Base-by-base conservation (phyloP, 2,888 invertebrate genomes). In the Ptychoptera contaminata region DNA sequence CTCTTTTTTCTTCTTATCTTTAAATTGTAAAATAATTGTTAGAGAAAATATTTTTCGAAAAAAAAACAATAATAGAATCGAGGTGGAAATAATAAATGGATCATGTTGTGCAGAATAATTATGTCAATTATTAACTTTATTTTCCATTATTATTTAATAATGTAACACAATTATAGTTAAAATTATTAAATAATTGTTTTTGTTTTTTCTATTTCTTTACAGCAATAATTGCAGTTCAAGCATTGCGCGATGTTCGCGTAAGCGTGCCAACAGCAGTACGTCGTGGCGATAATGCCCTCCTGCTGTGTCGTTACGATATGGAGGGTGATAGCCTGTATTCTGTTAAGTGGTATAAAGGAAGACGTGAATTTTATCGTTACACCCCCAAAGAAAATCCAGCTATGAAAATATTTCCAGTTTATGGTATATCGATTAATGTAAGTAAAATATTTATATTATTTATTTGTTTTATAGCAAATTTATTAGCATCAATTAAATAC, bases 271-370 rank as follows among this genome's bases (percentile, higher is more conserved):
- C 73, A 46, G 78, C 82, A 3, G 79, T 77, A 39, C 72, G 75
- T 54, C 70, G 75, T 48, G 79, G 80, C 44, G 71, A 76, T 49
- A 72, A 72, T 55, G 79, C 78, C 38, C 69, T 72, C 54, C 71
- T 83, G 60, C 69, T 72, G 56, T 88, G 88, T 67, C 72, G 76
- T 55, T 79, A 87, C 59, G 82, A 87, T 61, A 75, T 86, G 68
- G 81, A 86, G 62, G 77, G 76, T 16, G 79, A 77, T 39, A 78
- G 76, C n/a, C 71, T 88, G 43, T 88, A 88, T 68, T 76, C 85
- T n/a, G 83, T 88, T 49, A 87, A 88, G 68, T 88, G 86, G 87
- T 88, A 87, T 65, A 71, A 85, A 48, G 87, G 87, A 11, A 74
- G 69, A 53, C 72, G 79, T 53, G 88, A 90, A 67, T 87, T 90